Conservation (phyloP, 2,797 vertebrate genomes). For the Sebastes melanostomus region DNA sequence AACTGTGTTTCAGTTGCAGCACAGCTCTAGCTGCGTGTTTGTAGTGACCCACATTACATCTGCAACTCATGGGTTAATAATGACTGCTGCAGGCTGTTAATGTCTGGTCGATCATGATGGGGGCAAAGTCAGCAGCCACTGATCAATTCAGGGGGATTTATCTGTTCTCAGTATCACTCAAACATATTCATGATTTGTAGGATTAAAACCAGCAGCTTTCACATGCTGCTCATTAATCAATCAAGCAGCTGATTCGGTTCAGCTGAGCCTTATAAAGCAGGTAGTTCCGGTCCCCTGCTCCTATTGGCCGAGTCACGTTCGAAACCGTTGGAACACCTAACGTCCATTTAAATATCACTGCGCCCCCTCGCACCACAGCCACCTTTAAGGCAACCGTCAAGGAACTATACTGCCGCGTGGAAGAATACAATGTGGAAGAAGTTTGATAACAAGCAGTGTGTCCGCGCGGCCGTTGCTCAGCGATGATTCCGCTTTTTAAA, state of each 20-base stretch:
- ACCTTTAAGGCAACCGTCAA: too few species aligned
- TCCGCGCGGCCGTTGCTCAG: not conserved
- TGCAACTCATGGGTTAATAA: conserved; percentile 66
- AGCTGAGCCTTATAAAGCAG: not conserved
- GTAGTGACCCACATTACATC: conserved; percentile 62
- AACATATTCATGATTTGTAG: not conserved
- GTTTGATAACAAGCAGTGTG: not conserved
- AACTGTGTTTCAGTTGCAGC: not conserved
- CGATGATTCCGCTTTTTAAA: too few species aligned
- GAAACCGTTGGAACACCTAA: not conserved
- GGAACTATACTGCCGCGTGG: conserved; percentile 17
- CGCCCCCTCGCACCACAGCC: not conserved
- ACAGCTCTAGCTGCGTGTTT: not conserved
- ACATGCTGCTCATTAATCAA: accelerated
- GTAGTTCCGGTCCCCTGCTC: conserved; percentile 2
- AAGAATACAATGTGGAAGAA: not conserved
- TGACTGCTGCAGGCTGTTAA: conserved; percentile 62
- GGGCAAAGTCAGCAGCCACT: conserved; percentile 36
- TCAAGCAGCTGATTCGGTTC: not conserved
- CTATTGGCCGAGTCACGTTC: conserved; percentile 22
- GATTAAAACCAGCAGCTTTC: not conserved
- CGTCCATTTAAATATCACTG: conserved; percentile 17
- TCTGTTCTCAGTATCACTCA: not conserved
- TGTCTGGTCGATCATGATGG: conserved; percentile 58
- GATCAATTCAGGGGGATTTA: not conserved